These are phyloP conservation scores for Adoxophyes honmai DNA, from an alignment of 1,140 invertebrate genomes.

Conservation along the genomic window DNA sequence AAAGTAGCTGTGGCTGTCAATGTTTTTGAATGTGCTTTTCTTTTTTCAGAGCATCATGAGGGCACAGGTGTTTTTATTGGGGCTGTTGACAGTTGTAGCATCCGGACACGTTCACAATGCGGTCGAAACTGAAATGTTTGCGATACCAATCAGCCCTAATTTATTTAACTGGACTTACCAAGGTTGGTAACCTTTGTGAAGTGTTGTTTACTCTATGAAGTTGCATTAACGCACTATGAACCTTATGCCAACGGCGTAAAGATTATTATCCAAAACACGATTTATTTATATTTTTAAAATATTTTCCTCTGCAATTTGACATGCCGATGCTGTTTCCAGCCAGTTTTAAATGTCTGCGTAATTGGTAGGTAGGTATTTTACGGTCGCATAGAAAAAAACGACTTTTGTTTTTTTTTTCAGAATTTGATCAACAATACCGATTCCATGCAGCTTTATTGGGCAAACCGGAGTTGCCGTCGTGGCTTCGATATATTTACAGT, in stretches of 20 bases:
- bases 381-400: no score
- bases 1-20: conserved; percentile 15
- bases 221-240: not conserved
- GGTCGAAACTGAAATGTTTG: conserved; percentile 81
- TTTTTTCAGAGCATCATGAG: conserved; percentile 10
- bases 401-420: conserved; percentile 41
- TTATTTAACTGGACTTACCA: conserved; percentile 84
- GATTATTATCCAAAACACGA: not conserved
- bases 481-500: conserved; percentile 90
- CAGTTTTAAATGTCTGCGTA: not conserved
- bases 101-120: conserved; percentile 64
- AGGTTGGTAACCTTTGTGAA: conserved; percentile 52
- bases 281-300: conserved; percentile 16
- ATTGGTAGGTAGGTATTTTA: not conserved
- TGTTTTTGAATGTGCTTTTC: conserved; percentile 11
- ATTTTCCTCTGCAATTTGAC: not conserved
- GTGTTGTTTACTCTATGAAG: not conserved
- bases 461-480: conserved; percentile 88
- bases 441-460: conserved; percentile 83
- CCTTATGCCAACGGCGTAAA: conserved; percentile 15
- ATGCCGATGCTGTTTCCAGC: not conserved
- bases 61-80: not conserved
- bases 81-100: conserved; percentile 15
- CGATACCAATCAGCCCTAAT: conserved; percentile 79
- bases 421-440: conserved; percentile 79